Evolutionary conservation across 2,888 invertebrate genomes (phyloP), one percentile per base, ranked within the genome.

Genomic region (Lasioglossum marginatum): DNA sequence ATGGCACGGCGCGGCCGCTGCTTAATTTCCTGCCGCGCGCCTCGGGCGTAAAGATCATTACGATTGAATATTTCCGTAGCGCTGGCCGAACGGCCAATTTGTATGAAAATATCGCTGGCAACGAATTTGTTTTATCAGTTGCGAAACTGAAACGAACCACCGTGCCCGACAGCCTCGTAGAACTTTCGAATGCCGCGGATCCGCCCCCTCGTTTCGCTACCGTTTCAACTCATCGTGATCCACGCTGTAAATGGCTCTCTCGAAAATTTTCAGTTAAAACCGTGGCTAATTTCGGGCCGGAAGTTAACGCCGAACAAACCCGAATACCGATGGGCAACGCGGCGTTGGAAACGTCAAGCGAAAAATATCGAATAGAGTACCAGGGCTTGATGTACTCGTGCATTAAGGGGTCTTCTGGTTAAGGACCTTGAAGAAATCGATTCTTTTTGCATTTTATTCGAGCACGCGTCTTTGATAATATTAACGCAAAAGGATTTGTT

Each of bases 1-100:
- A 40, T 48, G 48, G 23, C 23, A 6, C 48, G 37, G 16, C 8
- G 19, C 23, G 37, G 23, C 37, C 37, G 16, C 31, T 60, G 16
- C 43, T 60, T 60, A 74, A 82, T 81, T 81, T 48, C 73, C 57
- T 81, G 80, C 45, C 19, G 31, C n/a, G 31, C 68, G 81, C 45
- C 60, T 27, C 43, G 52, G n/a, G 60, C 74, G 34, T 10, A 40
- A 45, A 71, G 19, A 81, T 81, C 74, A 48, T 83, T 75, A 81
- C 81, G 60, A 81, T 81, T 52, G 74, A 83, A 81, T 70, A 71
- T 52, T 40, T 57, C 31, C 31, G 70, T 27, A 23, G 37, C 66
- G 4, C 74, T 74, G n/a, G 40, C n/a, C n/a, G 37, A 34, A 23
- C 27, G 34, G 63, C 40, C 77, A 77, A 63, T 81, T 77, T 77